phyloP scores from a whole-genome alignment of 2,797 vertebrate genomes.

The Rousettus madagascariensis region DNA sequence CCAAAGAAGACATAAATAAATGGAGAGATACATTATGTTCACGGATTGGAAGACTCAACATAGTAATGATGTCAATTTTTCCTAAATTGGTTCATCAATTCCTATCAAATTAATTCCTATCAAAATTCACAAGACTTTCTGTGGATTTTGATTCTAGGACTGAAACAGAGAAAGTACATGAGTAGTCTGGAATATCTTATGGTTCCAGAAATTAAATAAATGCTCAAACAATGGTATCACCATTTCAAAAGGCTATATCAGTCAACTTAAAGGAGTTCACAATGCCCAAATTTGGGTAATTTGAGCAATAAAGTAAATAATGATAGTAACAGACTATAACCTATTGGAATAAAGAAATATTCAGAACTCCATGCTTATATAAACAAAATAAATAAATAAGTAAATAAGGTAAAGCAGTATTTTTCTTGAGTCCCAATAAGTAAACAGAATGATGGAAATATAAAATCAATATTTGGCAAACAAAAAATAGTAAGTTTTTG shows the following conservation, averaged over 20 bases:
- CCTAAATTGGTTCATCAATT: not conserved
- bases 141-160: not conserved
- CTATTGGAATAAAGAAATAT: not conserved
- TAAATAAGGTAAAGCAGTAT: not conserved
- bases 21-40: not conserved
- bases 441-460: not conserved
- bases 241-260: not conserved
- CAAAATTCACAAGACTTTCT: not conserved
- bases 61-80: not conserved
- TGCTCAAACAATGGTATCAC: not conserved
- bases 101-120: not conserved
- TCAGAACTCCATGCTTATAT: not conserved
- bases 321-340: not conserved
- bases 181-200: not conserved
- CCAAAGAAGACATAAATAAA: not conserved
- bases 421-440: not conserved
- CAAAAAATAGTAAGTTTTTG: not conserved
- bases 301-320: not conserved
- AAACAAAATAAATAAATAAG: not conserved
- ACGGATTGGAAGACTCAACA: not conserved
- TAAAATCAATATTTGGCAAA: not conserved
- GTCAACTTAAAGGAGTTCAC: not conserved
- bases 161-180: not conserved
- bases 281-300: not conserved
- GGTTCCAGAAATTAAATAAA: not conserved